These are phyloP conservation scores for Pediacus dermestoides DNA, from an alignment of 2,888 invertebrate genomes.

Conservation along the genomic window DNA sequence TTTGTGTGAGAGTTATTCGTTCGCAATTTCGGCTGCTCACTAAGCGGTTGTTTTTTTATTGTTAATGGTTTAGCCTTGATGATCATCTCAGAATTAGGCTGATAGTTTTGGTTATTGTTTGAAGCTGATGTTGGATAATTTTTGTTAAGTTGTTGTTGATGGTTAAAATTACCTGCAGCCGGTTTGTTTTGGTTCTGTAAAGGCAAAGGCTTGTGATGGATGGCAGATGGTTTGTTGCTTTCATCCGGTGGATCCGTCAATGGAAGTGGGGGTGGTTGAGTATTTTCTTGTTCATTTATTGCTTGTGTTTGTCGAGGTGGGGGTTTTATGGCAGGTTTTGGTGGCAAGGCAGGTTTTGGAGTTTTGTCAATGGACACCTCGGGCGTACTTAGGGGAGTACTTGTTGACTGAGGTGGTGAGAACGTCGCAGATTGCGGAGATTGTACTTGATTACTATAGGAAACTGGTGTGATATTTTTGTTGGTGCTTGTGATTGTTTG, in stretches of 20 bases:
- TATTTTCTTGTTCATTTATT: slow-evolving; percentile 22
- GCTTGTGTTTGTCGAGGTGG: slow-evolving; percentile 53
- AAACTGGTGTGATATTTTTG: slow-evolving; percentile 17
- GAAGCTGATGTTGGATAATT: slow-evolving; percentile 22
- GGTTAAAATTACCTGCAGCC: slow-evolving; percentile 1
- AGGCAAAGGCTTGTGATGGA: slow-evolving; percentile 2
- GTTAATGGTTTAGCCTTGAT: slow-evolving; percentile 83
- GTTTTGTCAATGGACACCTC: slow-evolving; percentile 56
- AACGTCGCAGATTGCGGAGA: slow-evolving; percentile 39
- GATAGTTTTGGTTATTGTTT: slow-evolving; percentile 42
- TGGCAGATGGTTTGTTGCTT: slow-evolving; percentile 22
- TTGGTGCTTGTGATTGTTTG: slow-evolving; percentile 57
- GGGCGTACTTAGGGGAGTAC: slow-evolving; percentile 57
- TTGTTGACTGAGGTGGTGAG: slow-evolving; percentile 61
- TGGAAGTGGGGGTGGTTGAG: slow-evolving; percentile 53
- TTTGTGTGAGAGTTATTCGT: slow-evolving; percentile 52
- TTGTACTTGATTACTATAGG: slow-evolving; percentile 27
- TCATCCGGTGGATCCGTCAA: slow-evolving; percentile 43
- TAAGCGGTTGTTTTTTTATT: slow-evolving; percentile 76
- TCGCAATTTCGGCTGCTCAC: slow-evolving; percentile 75
- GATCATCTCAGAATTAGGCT: slow-evolving; percentile 38
- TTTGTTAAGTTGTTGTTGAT: not conserved
- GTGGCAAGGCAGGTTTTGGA: slow-evolving; percentile 75
- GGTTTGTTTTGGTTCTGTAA: not conserved
- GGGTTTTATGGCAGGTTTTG: slow-evolving; percentile 72